Conservation (phyloP, 30 jellyfish, hydroid and myxozoan genomes). For the Calvadosia cruxmelitensis region DNA sequence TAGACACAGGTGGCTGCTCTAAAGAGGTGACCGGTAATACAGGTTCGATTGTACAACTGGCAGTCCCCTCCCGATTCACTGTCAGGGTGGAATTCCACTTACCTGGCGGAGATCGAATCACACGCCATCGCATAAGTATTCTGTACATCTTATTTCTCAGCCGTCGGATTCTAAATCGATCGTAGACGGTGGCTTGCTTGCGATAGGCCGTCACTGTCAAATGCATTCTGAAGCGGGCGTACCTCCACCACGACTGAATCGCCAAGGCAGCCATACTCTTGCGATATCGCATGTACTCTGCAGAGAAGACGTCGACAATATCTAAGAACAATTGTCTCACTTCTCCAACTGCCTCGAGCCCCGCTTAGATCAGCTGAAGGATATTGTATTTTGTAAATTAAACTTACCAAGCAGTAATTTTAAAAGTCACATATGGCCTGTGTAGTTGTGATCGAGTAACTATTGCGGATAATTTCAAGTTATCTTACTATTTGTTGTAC, state of each 20-base stretch:
- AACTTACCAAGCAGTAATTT: no score
- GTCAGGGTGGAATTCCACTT: neutral
- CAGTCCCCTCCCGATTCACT: neutral
- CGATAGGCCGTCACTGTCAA: neutral
- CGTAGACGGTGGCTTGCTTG: neutral
- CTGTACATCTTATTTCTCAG: constrained; percentile 7
- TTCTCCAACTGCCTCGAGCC: no score
- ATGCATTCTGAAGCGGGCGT: neutral
- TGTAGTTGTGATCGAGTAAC: no score
- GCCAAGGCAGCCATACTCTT: neutral
- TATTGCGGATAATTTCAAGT: no score
- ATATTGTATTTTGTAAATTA: no score
- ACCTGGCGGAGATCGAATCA: constrained; percentile 14
- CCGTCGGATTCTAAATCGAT: neutral
- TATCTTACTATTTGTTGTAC: no score
- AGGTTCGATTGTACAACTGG: neutral
- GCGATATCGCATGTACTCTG: neutral
- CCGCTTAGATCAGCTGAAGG: no score
- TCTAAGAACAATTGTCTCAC: neutral
- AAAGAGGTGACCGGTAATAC: no score
- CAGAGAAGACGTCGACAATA: neutral
- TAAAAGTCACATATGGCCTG: no score
- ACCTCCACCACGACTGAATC: constrained; percentile 3
- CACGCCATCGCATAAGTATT: constrained; percentile 13
- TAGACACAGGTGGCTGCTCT: no score